Percentiles rank a stretch among this genome's conserved stretches.
Evolutionary conservation across 2,797 vertebrate genomes (phyloP).

Genomic region (Ceryle rudis): DNA sequence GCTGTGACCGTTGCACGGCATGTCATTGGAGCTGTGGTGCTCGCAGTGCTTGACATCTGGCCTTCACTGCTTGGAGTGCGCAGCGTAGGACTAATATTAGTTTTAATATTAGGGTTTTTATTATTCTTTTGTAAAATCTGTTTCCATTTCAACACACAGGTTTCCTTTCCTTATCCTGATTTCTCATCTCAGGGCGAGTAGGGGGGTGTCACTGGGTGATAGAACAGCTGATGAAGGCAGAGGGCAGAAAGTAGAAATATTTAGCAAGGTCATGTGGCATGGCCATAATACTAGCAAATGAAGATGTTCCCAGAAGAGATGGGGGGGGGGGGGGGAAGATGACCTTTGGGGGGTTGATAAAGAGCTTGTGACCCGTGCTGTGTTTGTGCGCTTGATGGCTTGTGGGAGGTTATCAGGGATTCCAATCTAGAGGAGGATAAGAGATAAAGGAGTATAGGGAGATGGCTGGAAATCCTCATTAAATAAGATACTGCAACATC

Average conservation of each 20-base stretch:
- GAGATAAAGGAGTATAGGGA: slow-evolving; percentile 39
- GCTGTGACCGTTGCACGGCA: too few relatives aligned
- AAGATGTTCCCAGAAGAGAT: neutral
- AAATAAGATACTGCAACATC: slow-evolving; percentile 63
- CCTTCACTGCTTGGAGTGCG: neutral
- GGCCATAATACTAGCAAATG: neutral
- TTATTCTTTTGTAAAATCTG: neutral
- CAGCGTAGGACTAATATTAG: neutral
- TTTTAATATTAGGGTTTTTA: neutral
- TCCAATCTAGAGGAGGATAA: slow-evolving; percentile 55
- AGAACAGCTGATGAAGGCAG: neutral
- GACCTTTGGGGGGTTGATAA: neutral
- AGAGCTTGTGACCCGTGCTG: neutral
- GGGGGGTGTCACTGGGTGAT: neutral
- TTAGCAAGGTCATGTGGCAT: neutral
- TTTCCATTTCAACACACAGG: neutral
- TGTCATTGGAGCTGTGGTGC: neutral
- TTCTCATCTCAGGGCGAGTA: too few relatives aligned
- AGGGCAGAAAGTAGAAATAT: neutral
- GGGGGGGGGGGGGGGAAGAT: neutral
- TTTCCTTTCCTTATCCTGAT: neutral
- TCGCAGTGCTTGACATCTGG: neutral
- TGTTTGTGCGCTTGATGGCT: neutral
- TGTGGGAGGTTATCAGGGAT: slow-evolving; percentile 49
- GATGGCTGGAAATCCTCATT: slow-evolving; percentile 60